Evolutionary conservation across 2,888 invertebrate genomes (phyloP).

Genomic region (Meiosimyza decipiens): DNA sequence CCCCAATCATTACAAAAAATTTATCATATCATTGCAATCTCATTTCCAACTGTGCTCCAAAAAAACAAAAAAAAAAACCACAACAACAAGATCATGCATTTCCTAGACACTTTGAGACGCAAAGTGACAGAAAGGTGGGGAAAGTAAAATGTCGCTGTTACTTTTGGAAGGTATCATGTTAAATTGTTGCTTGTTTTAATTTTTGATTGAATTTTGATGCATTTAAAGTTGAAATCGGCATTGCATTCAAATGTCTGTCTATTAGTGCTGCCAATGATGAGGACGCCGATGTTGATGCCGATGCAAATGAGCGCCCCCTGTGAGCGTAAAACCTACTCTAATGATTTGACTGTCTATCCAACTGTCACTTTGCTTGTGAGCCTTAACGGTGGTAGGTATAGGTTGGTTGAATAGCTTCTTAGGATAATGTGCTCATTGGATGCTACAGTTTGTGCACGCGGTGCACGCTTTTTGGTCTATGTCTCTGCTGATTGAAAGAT

Average conservation of each 20-base stretch:
- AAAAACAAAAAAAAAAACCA: no score
- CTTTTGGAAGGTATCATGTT: constrained; percentile 31
- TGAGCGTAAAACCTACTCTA: no score
- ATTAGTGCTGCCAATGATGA: no score
- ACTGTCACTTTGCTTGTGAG: not conserved
- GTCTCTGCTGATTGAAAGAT: constrained; percentile 55
- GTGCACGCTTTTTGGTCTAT: constrained; percentile 37
- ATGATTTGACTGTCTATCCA: not conserved
- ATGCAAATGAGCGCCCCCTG: no score
- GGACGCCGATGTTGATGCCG: no score
- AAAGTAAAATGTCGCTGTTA: not conserved
- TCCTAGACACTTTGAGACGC: not conserved
- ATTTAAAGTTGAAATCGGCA: constrained; percentile 41
- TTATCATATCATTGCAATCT: constrained; percentile 26
- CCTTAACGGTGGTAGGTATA: not conserved
- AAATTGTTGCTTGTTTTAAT: constrained; percentile 46
- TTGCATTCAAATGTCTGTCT: no score
- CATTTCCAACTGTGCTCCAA: constrained; percentile 10
- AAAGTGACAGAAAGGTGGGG: not conserved
- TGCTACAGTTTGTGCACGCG: constrained; percentile 50
- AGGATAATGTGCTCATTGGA: not conserved
- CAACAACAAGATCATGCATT: no score
- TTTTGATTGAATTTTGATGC: constrained; percentile 61
- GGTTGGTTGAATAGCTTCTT: not conserved
- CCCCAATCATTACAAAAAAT: constrained; percentile 18